These are phyloP conservation scores for Phataginus tetradactyla DNA, from an alignment of 2,797 vertebrate species.

Conservation along the genomic window DNA sequence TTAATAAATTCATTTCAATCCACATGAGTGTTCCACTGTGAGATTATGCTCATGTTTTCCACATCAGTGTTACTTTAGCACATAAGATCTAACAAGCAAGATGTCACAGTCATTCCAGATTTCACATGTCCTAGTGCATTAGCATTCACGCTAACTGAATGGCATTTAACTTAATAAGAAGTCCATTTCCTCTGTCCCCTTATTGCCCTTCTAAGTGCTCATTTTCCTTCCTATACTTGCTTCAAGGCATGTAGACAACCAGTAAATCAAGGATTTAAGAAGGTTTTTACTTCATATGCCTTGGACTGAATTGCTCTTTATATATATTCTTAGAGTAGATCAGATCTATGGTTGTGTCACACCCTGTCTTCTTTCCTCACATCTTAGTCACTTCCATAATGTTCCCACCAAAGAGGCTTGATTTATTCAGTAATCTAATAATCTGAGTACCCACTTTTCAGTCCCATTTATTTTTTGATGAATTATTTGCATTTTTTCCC, in stretches of 20 bases:
- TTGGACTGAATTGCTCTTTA: conserved; percentile 51
- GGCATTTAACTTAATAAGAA: conserved; percentile 45
- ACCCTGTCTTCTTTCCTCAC: not conserved
- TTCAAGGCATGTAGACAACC: not conserved
- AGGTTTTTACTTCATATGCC: not conserved
- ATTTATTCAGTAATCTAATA: not conserved
- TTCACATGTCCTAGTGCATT: not conserved
- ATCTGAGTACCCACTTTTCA: not conserved
- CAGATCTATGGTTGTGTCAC: not conserved
- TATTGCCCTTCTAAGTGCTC: not conserved
- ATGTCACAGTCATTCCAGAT: not conserved
- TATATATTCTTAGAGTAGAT: not conserved
- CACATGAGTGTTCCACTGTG: not conserved
- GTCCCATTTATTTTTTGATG: conserved; percentile 22
- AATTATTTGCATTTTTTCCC: conserved; percentile 52
- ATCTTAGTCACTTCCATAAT: not conserved
- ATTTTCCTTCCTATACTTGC: conserved; percentile 5
- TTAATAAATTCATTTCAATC: not conserved
- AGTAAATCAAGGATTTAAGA: not conserved
- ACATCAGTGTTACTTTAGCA: not conserved
- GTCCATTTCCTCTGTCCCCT: conserved; percentile 12
- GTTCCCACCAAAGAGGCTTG: not conserved
- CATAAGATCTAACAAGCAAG: not conserved
- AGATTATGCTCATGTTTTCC: not conserved
- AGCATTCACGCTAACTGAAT: not conserved